Percentiles rank a stretch among this genome's conserved stretches.
These are phyloP conservation scores for Rosalia funebris DNA, from an alignment of 2,888 invertebrate species.

Conservation along the genomic window DNA sequence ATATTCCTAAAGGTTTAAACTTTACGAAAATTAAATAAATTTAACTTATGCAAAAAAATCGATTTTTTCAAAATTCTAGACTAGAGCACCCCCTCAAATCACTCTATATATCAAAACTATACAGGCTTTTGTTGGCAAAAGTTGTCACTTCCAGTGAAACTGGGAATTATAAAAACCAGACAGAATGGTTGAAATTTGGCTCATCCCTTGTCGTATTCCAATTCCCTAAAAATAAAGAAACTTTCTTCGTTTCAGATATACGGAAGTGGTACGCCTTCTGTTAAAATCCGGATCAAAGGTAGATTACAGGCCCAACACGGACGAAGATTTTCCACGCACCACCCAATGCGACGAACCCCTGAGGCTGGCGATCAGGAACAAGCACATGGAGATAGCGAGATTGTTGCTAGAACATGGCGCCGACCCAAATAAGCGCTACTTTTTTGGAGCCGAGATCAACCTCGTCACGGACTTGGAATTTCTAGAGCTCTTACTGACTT, in stretches of 20 bases:
- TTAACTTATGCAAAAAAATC: too few relatives aligned
- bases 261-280: conserved; percentile 76
- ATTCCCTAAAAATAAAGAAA: too few relatives aligned
- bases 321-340: conserved; percentile 76
- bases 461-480: conserved; percentile 85
- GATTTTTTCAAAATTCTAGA: too few relatives aligned
- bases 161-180: too few relatives aligned
- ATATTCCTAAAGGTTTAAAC: too few relatives aligned
- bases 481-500: conserved; percentile 81
- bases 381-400: conserved; percentile 78
- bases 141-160: too few relatives aligned
- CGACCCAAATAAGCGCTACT: conserved; percentile 89
- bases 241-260: conserved; percentile 65
- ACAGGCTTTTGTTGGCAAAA: too few relatives aligned
- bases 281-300: conserved; percentile 83
- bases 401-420: conserved; percentile 85
- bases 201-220: too few relatives aligned
- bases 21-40: too few relatives aligned
- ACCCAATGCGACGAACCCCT: conserved; percentile 87
- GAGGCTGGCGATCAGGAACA: conserved; percentile 87
- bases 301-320: conserved; percentile 79
- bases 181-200: too few relatives aligned
- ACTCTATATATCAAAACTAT: too few relatives aligned
- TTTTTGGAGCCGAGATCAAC: conserved; percentile 91
- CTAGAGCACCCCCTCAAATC: too few relatives aligned